Evolutionary conservation across 2,113 vertebrate genomes (phyloP).

Genomic region (Anser cygnoides): DNA sequence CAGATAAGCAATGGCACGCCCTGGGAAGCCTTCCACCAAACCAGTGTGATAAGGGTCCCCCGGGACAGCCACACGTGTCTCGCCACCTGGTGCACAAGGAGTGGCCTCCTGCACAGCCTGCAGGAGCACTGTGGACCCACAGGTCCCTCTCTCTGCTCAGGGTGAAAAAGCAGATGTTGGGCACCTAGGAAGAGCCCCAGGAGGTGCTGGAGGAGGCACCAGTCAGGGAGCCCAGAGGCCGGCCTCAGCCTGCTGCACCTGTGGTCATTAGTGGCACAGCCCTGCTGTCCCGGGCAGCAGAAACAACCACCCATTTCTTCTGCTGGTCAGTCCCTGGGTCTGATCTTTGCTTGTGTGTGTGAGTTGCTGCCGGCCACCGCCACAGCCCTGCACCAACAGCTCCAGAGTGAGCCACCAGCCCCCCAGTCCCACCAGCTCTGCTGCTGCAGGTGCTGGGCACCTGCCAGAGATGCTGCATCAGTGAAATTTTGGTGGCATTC

Average conservation of each 20-base stretch:
- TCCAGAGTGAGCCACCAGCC: no score
- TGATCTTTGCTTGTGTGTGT: accelerated
- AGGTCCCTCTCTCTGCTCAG: no score
- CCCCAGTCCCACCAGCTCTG: accelerated
- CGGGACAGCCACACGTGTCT: accelerated
- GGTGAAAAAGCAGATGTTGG: neutral
- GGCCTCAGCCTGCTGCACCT: accelerated
- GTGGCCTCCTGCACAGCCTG: neutral
- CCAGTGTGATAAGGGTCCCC: accelerated
- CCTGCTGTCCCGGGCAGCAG: neutral
- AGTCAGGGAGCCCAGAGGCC: accelerated
- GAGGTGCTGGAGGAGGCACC: accelerated
- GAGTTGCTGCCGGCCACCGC: accelerated
- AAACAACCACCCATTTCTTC: accelerated
- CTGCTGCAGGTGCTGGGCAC: accelerated
- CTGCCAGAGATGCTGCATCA: neutral
- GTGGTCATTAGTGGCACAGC: neutral
- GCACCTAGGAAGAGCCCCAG: no score
- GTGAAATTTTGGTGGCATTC: accelerated
- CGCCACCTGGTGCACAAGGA: neutral
- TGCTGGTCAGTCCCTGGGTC: neutral
- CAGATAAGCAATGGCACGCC: accelerated
- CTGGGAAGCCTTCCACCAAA: neutral
- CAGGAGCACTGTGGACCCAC: accelerated
- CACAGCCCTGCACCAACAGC: accelerated